Conservation (phyloP, 2,113 vertebrate species). For the Festucalex cinctus region DNA sequence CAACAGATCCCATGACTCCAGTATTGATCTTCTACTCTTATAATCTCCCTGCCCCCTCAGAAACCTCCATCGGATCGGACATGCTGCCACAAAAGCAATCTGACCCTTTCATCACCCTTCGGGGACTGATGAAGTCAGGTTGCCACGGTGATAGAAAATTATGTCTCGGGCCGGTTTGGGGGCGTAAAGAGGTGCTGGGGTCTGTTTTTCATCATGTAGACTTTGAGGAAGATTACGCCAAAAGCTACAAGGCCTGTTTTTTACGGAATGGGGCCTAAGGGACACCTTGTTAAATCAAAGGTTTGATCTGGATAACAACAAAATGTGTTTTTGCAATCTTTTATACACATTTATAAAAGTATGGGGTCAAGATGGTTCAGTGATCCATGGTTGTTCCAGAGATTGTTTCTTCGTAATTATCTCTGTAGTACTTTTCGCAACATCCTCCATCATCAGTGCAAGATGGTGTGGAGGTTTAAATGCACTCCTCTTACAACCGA, state of each 20-base stretch:
- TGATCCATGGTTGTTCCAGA: background rate
- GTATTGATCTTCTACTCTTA: constrained; percentile 49
- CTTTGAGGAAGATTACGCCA: background rate
- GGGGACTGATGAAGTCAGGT: constrained; percentile 45
- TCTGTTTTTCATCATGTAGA: constrained; percentile 28
- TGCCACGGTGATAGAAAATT: constrained; percentile 51
- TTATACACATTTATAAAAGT: background rate
- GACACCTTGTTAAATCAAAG: background rate
- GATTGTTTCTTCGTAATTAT: background rate
- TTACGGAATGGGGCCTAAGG: background rate
- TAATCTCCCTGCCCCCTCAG: constrained; percentile 46
- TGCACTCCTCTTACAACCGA: too few relatives aligned
- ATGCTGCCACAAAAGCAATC: constrained; percentile 49
- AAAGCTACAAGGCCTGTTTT: background rate
- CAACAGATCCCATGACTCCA: constrained; percentile 28
- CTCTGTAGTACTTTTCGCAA: too few relatives aligned
- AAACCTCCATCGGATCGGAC: constrained; percentile 48
- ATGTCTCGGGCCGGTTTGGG: constrained; percentile 18
- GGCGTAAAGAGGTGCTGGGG: constrained; percentile 23
- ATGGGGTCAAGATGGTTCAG: background rate
- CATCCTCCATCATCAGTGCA: background rate
- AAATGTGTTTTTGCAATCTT: background rate
- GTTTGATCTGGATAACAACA: background rate
- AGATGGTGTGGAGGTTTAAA: background rate
- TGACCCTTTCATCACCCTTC: constrained; percentile 55